Base-by-base conservation (phyloP, 2,797 vertebrate genomes). In the Sparidentex hasta region DNA sequence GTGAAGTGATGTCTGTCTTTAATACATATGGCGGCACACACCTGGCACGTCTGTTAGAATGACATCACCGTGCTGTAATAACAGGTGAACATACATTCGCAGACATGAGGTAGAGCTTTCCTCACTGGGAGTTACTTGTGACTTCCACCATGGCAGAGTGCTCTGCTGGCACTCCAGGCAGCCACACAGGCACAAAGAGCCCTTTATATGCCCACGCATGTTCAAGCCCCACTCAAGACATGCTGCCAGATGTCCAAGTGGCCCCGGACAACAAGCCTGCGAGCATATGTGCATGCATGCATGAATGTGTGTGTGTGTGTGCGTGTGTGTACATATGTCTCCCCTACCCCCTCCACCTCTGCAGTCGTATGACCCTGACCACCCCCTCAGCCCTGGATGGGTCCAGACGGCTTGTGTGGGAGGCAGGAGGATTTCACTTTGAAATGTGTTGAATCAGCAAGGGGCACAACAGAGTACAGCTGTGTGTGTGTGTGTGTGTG, bases 371-470 rank as follows among this genome's bases (percentile, higher is more conserved):
- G 91, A 93, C 88, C 88, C 84, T 55, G 71, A 80, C 74, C 83
- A 80, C 80, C 90, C 86, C 83, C 59, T 81, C 81, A 78, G 71
- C 85, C 85, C 78, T 68, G 65, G 79, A 84, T 80, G 84, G 64
- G 82, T 88, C 71, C 86, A 93, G 88, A 85, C 88, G 20, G 78
- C 76, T 76, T 90, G 84, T 89, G 90, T 90, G 91, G 91, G 87
- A 88, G 87, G 88, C 79, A 58, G 65, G 62, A 86, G 77, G 86
- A 85, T 85, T 90, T 90, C 76, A 86, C 82, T 89, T 93, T 91
- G 86, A 93, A 90, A 91, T 89, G 87, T 91, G 90, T 90, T 90
- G 89, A 93, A 94, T 92, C 90, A 91, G 88, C 90, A 90, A 84
- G 84, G 76, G 85, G 80, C 76, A 89, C 78, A 85, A 50, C 85